phyloP scores from a whole-genome alignment of 2,113 vertebrate species.

The Xerus inauris region DNA sequence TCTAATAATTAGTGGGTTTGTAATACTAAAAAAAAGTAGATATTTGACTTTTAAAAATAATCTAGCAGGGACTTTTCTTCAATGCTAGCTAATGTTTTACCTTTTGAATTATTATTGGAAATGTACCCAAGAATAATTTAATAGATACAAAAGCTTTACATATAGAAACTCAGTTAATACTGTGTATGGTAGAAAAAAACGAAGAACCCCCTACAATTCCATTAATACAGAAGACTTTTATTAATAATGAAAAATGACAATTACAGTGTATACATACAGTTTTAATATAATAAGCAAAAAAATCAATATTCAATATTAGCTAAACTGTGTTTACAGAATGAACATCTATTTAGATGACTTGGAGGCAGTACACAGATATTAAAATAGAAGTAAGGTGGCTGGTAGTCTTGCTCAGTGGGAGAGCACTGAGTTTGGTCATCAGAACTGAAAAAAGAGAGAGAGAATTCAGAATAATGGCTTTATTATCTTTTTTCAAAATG shows the following conservation, averaged over 20 bases:
- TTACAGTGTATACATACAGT: background rate
- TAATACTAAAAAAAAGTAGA: background rate
- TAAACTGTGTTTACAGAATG: background rate
- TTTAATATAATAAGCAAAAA: background rate
- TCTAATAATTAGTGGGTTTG: background rate
- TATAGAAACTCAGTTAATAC: background rate
- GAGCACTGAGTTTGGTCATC: background rate
- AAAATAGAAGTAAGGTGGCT: background rate
- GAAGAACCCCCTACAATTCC: background rate
- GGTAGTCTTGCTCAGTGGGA: background rate
- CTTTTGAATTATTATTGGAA: conserved; percentile 35
- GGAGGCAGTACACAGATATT: background rate
- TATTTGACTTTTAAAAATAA: conserved; percentile 36
- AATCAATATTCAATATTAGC: background rate
- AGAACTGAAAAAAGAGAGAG: background rate
- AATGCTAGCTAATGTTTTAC: background rate
- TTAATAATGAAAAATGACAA: background rate
- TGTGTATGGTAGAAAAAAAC: background rate
- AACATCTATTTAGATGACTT: background rate
- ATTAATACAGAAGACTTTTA: conserved; percentile 14
- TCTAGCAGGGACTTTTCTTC: background rate
- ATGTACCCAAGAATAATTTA: conserved; percentile 1
- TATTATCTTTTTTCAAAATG: background rate
- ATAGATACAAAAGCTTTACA: background rate
- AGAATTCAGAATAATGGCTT: background rate